phyloP scores from a whole-genome alignment of 2,113 vertebrate species.

The Plecotus auritus region DNA sequence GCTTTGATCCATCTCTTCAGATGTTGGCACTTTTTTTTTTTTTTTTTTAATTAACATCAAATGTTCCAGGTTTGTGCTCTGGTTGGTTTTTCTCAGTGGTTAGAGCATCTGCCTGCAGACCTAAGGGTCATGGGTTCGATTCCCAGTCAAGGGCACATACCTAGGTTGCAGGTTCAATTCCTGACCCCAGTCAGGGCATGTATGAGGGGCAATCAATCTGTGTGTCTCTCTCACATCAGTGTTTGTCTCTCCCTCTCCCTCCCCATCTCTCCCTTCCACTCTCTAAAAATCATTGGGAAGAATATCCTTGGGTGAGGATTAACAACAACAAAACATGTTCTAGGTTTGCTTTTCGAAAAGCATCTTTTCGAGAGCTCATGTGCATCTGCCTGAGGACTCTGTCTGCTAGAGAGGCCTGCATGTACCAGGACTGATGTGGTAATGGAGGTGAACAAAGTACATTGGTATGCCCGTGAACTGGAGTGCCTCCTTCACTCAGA shows the following conservation, averaged over 20 bases:
- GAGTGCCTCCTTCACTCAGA: not conserved
- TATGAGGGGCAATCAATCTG: no score
- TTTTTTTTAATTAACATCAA: not conserved
- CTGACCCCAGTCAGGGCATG: no score
- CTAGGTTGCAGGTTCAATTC: no score
- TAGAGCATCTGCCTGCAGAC: no score
- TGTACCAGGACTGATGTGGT: not conserved
- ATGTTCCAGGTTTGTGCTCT: not conserved
- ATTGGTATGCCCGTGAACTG: not conserved
- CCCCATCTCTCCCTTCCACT: no score
- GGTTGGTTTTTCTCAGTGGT: no score
- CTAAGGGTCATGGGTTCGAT: no score
- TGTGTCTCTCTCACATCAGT: no score
- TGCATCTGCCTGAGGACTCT: not conserved
- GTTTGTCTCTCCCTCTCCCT: no score
- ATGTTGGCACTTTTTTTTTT: not conserved
- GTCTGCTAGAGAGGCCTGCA: not conserved
- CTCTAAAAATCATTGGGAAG: no score
- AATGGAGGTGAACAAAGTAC: not conserved
- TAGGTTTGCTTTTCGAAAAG: not conserved
- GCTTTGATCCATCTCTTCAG: not conserved
- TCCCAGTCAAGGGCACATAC: no score
- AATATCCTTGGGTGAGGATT: no score
- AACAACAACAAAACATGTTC: not conserved
- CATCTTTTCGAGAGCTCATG: not conserved